Evolutionary conservation across 2,797 vertebrate genomes (phyloP).

Genomic region (Poeciliopsis turneri): DNA sequence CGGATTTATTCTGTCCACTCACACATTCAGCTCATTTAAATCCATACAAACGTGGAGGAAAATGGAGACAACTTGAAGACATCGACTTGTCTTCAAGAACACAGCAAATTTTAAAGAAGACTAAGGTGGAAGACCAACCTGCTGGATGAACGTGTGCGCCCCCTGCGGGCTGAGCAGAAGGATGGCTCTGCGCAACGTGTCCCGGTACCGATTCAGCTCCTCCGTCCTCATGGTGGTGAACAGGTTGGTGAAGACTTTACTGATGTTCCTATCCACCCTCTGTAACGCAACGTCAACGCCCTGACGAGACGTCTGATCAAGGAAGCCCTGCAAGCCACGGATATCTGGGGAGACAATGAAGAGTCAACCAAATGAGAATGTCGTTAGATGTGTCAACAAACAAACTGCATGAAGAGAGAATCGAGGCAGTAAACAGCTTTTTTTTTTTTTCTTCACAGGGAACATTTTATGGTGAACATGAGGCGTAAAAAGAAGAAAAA

Average conservation of each 20-base stretch:
- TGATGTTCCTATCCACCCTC: conserved; percentile 95
- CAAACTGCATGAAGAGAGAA: no score
- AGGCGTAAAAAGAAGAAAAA: background rate
- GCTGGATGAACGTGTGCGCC: conserved; percentile 93
- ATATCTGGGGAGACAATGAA: conserved; percentile 83
- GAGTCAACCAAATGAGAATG: background rate
- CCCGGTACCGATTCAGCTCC: conserved; percentile 94
- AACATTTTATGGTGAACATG: background rate
- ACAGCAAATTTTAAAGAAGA: background rate
- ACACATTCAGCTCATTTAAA: background rate
- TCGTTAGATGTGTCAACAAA: background rate
- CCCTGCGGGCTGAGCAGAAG: conserved; percentile 92
- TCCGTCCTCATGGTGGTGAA: conserved; percentile 97
- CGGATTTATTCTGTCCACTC: background rate
- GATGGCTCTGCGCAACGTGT: conserved; percentile 92
- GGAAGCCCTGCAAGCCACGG: conserved; percentile 92
- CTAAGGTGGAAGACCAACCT: conserved; percentile 77
- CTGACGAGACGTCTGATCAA: conserved; percentile 92
- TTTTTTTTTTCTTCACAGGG: background rate
- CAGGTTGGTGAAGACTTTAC: conserved; percentile 92
- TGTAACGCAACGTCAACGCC: conserved; percentile 95
- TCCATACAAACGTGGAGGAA: background rate
- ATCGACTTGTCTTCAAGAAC: background rate
- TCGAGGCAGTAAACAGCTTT: background rate
- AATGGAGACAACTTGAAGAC: background rate